Percentiles rank a stretch among this genome's conserved stretches.
Conservation (phyloP, 2,113 vertebrate genomes). For the Cyphomyrus discorhynchus region DNA sequence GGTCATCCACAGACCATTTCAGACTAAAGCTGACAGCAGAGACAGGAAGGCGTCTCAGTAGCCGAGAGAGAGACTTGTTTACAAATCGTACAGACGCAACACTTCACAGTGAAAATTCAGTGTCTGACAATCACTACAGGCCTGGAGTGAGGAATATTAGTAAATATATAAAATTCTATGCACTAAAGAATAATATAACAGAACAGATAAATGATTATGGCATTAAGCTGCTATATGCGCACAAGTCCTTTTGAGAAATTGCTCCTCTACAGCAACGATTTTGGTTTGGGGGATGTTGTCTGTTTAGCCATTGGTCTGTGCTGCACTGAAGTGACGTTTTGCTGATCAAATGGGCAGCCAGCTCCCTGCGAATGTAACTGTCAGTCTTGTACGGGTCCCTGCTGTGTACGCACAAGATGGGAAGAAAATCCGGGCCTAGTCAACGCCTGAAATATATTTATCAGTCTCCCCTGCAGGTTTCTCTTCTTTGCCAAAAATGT, state of each 20-base stretch:
- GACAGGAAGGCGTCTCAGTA: not conserved
- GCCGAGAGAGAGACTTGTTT: not conserved
- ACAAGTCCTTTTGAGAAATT: not conserved
- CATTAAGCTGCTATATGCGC: not conserved
- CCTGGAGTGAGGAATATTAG: not conserved
- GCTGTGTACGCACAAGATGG: not conserved
- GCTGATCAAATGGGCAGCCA: not conserved
- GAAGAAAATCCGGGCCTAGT: not conserved
- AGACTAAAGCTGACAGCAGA: not conserved
- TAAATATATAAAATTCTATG: not conserved
- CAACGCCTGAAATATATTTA: not conserved
- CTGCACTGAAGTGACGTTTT: not conserved
- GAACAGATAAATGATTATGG: not conserved
- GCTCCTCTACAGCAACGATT: not conserved
- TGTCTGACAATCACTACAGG: not conserved
- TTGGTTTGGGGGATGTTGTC: not conserved
- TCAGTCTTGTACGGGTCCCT: not conserved
- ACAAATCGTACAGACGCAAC: not conserved
- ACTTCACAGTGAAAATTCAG: not conserved
- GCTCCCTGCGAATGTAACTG: not conserved
- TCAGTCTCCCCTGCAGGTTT: not conserved
- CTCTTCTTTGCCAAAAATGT: not conserved
- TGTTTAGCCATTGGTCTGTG: not conserved
- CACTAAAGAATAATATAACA: not conserved
- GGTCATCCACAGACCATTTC: not conserved